Percentiles rank a stretch among this genome's conserved stretches.
phyloP scores from a whole-genome alignment of 2,888 invertebrate species.

The Caenorhabditis sp. region DNA sequence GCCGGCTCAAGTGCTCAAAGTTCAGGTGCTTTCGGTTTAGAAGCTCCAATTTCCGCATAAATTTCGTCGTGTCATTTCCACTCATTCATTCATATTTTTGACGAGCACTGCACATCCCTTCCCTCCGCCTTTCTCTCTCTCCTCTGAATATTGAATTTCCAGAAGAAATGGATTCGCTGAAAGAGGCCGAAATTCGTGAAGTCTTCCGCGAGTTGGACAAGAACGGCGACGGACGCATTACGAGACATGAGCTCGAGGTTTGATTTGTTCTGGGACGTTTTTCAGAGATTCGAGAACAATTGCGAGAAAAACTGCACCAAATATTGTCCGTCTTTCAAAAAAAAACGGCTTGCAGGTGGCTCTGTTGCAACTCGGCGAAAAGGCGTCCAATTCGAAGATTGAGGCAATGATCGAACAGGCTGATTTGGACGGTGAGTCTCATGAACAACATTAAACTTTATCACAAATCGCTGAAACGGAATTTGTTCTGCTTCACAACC shows the following conservation, averaged over 20 bases:
- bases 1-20: slow-evolving; percentile 31
- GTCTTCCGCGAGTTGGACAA: slow-evolving; percentile 69
- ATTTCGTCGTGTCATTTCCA: slow-evolving; percentile 32
- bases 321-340: neutral
- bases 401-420: slow-evolving; percentile 68
- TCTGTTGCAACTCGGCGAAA: slow-evolving; percentile 67
- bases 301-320: neutral
- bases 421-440: slow-evolving; percentile 66
- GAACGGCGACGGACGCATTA: slow-evolving; percentile 67
- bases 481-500: no score
- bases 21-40: slow-evolving; percentile 33
- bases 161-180: slow-evolving; percentile 62
- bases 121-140: neutral
- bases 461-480: no score
- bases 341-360: slow-evolving; percentile 53
- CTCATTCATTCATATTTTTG: slow-evolving; percentile 12
- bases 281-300: no score
- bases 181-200: slow-evolving; percentile 68
- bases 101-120: no score
- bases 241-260: slow-evolving; percentile 63
- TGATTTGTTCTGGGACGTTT: neutral
- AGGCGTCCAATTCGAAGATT: slow-evolving; percentile 64
- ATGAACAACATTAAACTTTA: no score
- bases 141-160: neutral
- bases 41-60: slow-evolving; percentile 30